phyloP scores from a whole-genome alignment of 2,888 invertebrate species.

The Ellobium chinense region DNA sequence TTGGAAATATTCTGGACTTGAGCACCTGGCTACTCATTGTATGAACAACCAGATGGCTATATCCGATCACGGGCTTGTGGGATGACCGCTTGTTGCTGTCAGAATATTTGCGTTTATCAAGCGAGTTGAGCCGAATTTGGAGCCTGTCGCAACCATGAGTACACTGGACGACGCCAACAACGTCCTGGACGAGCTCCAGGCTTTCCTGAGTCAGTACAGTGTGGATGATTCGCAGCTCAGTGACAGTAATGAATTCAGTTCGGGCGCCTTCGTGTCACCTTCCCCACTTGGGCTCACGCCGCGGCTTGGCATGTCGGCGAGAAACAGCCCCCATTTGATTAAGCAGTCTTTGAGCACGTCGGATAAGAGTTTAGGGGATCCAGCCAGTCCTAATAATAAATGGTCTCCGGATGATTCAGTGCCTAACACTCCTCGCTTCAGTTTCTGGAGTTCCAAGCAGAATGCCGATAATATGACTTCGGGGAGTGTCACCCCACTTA shows the following conservation, averaged over 20 bases:
- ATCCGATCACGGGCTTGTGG: too few species aligned
- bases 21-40: too few species aligned
- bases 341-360: neutral
- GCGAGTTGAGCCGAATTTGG: too few species aligned
- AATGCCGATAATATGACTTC: too few species aligned
- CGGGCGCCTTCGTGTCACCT: neutral
- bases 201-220: constrained; percentile 37
- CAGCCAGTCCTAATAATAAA: neutral
- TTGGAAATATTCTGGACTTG: too few species aligned
- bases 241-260: constrained; percentile 1
- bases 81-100: too few species aligned
- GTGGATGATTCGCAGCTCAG: constrained; percentile 32
- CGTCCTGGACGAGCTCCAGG: constrained; percentile 44
- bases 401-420: neutral
- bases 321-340: neutral
- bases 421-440: neutral
- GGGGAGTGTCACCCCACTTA: neutral
- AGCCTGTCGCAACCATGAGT: neutral
- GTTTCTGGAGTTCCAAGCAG: neutral
- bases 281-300: neutral
- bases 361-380: neutral
- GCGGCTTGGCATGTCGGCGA: neutral
- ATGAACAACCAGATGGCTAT: too few species aligned
- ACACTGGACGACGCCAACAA: neutral
- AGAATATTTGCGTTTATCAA: too few species aligned